phyloP scores from a whole-genome alignment of 2,797 vertebrate species.

The Florisuga fusca region DNA sequence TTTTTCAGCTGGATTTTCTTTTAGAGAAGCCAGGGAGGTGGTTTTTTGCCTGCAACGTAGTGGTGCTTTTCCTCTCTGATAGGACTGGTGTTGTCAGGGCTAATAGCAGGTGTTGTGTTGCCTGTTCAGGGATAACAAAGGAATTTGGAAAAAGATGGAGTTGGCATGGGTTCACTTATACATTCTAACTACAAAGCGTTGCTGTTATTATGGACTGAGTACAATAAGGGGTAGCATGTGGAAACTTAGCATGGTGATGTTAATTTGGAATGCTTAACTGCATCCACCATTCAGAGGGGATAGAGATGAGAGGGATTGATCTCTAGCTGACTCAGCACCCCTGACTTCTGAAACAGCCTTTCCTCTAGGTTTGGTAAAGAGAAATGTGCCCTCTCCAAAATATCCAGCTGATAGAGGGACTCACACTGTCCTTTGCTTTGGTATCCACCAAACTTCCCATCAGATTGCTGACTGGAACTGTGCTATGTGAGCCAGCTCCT shows the following conservation, averaged over 20 bases:
- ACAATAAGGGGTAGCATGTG: neutral
- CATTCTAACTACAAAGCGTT: neutral
- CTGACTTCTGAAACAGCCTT: slow-evolving; percentile 48
- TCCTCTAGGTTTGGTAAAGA: slow-evolving; percentile 20
- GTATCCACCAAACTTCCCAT: neutral
- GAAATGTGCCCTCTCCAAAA: slow-evolving; percentile 48
- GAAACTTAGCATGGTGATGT: neutral
- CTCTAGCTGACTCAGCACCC: slow-evolving; percentile 26
- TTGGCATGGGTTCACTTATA: accelerated
- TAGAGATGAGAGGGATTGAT: neutral
- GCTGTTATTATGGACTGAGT: neutral
- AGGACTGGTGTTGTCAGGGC: neutral
- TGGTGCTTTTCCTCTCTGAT: neutral
- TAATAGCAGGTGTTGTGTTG: neutral
- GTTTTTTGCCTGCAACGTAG: neutral
- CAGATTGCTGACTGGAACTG: neutral
- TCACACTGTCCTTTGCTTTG: neutral
- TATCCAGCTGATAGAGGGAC: slow-evolving; percentile 7
- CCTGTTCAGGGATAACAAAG: neutral
- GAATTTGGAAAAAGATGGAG: neutral
- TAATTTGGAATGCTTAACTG: neutral
- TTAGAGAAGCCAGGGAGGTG: neutral
- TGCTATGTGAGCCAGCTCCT: neutral
- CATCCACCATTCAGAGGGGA: neutral
- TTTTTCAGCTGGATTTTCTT: neutral